Conservation (phyloP, 1,140 invertebrate species). For the Macrobrachium rosenbergii region DNA sequence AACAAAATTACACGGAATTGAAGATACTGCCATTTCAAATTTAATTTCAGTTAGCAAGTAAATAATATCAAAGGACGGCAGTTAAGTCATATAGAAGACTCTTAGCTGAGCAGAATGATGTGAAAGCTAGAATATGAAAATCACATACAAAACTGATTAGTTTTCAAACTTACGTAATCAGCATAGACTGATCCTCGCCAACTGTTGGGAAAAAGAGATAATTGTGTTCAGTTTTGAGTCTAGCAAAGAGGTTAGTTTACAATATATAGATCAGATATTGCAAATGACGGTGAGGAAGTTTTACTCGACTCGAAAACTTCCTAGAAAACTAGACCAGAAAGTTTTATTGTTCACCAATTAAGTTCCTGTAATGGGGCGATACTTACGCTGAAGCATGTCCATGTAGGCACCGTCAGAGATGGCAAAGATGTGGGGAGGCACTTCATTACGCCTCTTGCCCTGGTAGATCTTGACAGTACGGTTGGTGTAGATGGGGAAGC, state of each 20-base stretch:
- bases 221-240: not conserved
- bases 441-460: slow-evolving; percentile 98
- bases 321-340: too few relatives aligned
- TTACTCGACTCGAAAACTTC: too few relatives aligned
- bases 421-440: slow-evolving; percentile 99
- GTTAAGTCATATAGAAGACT: too few relatives aligned
- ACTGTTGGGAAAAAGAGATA: slow-evolving; percentile 21
- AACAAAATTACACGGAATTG: too few relatives aligned
- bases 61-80: too few relatives aligned
- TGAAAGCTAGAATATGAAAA: not conserved
- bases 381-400: slow-evolving; percentile 97
- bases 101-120: not conserved
- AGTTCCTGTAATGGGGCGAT: too few relatives aligned
- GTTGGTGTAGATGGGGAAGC: slow-evolving; percentile 98
- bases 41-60: too few relatives aligned
- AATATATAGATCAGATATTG: too few relatives aligned
- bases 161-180: slow-evolving; percentile 47
- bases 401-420: slow-evolving; percentile 99
- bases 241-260: not conserved
- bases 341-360: too few relatives aligned
- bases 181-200: slow-evolving; percentile 46
- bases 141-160: not conserved
- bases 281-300: too few relatives aligned
- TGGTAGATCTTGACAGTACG: slow-evolving; percentile 97
- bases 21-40: too few relatives aligned